phyloP scores from a whole-genome alignment of 2,797 vertebrate species.

The Vespertilio murinus region DNA sequence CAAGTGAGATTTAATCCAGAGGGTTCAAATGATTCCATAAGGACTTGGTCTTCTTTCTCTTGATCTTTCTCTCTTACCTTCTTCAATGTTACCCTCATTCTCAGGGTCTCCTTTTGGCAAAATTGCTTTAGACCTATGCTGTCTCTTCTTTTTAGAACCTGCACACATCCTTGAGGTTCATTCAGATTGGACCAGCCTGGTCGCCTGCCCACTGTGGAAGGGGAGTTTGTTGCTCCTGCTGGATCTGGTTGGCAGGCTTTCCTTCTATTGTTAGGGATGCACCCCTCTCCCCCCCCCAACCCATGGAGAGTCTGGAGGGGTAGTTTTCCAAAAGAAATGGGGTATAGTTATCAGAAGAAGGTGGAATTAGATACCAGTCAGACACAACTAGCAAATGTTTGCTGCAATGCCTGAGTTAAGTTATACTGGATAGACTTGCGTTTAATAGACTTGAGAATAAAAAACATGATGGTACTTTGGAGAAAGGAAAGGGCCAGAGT shows the following conservation, averaged over 20 bases:
- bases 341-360: background rate
- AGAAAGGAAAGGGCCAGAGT: background rate
- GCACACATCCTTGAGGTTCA: background rate
- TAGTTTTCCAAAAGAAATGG: conserved; percentile 18
- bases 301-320: background rate
- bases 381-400: conserved; percentile 17
- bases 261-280: background rate
- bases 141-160: background rate
- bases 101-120: background rate
- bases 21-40: background rate
- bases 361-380: background rate
- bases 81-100: background rate
- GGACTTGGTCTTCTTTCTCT: conserved; percentile 13
- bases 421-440: conserved; percentile 8
- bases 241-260: background rate
- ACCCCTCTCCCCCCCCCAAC: background rate
- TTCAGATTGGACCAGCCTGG: background rate
- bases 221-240: background rate
- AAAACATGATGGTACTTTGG: conserved; percentile 22
- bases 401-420: background rate
- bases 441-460: conserved; percentile 9
- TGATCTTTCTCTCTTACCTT: background rate
- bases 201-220: background rate
- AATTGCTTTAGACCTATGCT: background rate
- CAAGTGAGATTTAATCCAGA: background rate